A percentile compares a stretch with the other conserved stretches of the same genome.
Conservation (phyloP, 1,140 invertebrate genomes). For the Zaprionus davidi region DNA sequence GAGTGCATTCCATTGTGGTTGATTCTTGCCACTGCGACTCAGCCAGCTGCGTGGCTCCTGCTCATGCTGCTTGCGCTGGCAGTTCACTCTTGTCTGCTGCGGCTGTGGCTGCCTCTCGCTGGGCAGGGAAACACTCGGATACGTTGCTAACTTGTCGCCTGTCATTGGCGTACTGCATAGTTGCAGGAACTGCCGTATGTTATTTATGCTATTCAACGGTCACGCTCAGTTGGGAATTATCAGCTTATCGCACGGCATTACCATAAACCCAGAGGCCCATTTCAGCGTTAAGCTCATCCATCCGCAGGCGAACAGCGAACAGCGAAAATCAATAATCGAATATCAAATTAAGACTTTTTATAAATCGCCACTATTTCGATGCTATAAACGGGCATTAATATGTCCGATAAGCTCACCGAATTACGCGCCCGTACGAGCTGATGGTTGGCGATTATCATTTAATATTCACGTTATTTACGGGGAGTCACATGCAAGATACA, state of each 20-base stretch:
- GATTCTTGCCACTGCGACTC: conserved; percentile 52
- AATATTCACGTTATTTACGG: conserved; percentile 6
- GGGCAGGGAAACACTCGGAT: conserved; percentile 31
- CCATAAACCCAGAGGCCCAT: conserved; percentile 24
- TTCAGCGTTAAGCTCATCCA: conserved; percentile 25
- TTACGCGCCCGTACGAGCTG: conserved; percentile 21
- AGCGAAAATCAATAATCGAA: conserved; percentile 42
- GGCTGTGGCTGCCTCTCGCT: neutral
- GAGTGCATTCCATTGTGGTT: conserved; percentile 69
- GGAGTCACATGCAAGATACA: neutral
- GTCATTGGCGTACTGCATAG: conserved; percentile 51
- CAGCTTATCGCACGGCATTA: conserved; percentile 44
- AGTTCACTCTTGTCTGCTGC: neutral
- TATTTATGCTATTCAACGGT: conserved; percentile 37
- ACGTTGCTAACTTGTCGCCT: conserved; percentile 48
- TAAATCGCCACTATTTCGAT: conserved; percentile 39
- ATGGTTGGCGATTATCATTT: conserved; percentile 32
- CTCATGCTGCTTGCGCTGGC: conserved; percentile 2
- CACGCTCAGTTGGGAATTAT: conserved; percentile 32
- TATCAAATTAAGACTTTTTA: conserved; percentile 49
- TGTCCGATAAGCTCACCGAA: conserved; percentile 35
- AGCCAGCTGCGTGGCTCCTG: conserved; percentile 41
- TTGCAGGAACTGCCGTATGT: conserved; percentile 4
- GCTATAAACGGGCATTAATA: conserved; percentile 41
- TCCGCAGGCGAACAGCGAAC: conserved; percentile 16